Evolutionary conservation across 2,888 invertebrate genomes (phyloP).

Genomic region (Sympetrum striolatum): DNA sequence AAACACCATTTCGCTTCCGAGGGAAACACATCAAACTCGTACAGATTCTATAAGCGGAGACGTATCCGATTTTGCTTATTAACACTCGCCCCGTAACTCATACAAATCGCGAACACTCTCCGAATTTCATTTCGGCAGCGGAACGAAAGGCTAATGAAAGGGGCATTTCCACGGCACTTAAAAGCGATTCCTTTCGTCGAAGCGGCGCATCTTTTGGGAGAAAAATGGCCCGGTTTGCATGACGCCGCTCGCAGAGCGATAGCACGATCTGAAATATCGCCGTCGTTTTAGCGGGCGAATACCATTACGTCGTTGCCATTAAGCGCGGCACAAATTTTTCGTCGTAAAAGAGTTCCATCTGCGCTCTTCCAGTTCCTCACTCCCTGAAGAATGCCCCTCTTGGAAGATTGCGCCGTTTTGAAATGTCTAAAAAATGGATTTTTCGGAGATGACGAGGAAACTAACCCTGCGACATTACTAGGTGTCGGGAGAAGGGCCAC

Average conservation of each 20-base stretch:
- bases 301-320: neutral
- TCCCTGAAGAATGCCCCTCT: neutral
- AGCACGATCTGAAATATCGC: neutral
- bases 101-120: neutral
- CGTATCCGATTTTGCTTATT: too few species aligned
- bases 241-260: too few species aligned
- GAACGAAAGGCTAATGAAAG: neutral
- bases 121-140: neutral
- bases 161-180: neutral
- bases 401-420: neutral
- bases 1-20: too few species aligned
- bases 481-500: neutral
- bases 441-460: neutral
- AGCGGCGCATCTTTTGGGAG: too few species aligned
- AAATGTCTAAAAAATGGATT: neutral
- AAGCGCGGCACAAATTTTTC: neutral
- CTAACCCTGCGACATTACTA: neutral
- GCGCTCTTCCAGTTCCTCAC: neutral
- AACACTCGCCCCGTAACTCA: too few species aligned
- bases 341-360: neutral
- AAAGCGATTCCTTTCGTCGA: neutral
- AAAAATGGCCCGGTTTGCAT: too few species aligned
- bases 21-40: too few species aligned
- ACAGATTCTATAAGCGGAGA: too few species aligned
- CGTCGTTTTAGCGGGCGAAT: neutral